phyloP scores from a whole-genome alignment of 2,888 invertebrate species.

The Drosophila histrio region DNA sequence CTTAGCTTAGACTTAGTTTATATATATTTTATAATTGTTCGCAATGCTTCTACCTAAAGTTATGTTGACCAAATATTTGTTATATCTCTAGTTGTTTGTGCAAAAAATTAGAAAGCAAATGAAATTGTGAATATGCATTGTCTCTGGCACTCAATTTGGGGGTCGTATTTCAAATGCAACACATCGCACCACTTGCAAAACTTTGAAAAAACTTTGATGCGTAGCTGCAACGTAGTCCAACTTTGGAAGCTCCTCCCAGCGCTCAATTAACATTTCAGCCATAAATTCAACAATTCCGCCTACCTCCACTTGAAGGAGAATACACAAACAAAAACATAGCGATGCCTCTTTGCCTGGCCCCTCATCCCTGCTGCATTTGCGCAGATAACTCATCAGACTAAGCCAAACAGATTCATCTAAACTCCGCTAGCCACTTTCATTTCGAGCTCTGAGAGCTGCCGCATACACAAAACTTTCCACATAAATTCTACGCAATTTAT shows the following conservation, averaged over 20 bases:
- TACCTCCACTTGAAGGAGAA: conserved; percentile 21
- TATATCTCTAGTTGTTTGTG: not conserved
- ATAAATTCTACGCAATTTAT: conserved; percentile 79
- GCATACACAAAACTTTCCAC: conserved; percentile 68
- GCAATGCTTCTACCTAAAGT: conserved; percentile 2
- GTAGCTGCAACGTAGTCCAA: conserved; percentile 25
- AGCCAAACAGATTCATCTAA: conserved; percentile 78
- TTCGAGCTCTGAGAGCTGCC: conserved; percentile 36
- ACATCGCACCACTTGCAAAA: conserved; percentile 4
- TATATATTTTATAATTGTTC: conserved; percentile 10
- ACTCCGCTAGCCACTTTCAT: conserved; percentile 76
- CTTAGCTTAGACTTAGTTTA: not conserved
- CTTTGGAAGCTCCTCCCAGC: conserved; percentile 34
- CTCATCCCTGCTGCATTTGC: conserved; percentile 55
- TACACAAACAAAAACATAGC: not conserved
- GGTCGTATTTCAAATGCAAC: conserved; percentile 25
- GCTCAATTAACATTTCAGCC: conserved; percentile 73
- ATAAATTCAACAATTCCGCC: conserved; percentile 67
- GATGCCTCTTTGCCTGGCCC: not conserved
- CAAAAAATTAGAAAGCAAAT: conserved; percentile 9
- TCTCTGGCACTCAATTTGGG: not conserved
- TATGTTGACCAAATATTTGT: not conserved
- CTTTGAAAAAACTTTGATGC: conserved; percentile 16
- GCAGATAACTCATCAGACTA: conserved; percentile 77
- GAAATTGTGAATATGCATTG: conserved; percentile 31